These are phyloP conservation scores for Chalcis sispes DNA, from an alignment of 2,888 invertebrate species.

Conservation along the genomic window DNA sequence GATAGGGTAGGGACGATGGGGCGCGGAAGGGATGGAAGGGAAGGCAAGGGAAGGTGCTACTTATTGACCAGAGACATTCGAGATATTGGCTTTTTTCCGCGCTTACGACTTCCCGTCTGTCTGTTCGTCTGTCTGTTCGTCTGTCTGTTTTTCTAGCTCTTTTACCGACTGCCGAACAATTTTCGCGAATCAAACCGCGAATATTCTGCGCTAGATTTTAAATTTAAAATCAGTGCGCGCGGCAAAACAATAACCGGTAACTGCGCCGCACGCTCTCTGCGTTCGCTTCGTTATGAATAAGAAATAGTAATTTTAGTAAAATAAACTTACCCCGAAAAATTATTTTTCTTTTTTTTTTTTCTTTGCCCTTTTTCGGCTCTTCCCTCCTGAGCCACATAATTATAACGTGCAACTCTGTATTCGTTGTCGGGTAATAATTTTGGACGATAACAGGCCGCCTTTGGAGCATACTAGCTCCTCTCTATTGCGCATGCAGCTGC, in stretches of 20 bases:
- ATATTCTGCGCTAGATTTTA: background rate
- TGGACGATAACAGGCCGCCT: slow-evolving; percentile 24
- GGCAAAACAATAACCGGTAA: background rate
- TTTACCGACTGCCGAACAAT: no score
- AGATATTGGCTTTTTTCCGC: slow-evolving; percentile 1
- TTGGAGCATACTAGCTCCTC: background rate
- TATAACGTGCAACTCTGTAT: slow-evolving; percentile 23
- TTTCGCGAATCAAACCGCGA: no score
- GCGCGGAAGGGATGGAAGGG: no score
- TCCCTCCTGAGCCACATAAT: slow-evolving; percentile 13
- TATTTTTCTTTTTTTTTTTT: no score
- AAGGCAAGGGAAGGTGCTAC: background rate
- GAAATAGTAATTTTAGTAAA: no score
- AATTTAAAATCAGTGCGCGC: slow-evolving; percentile 15
- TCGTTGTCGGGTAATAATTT: slow-evolving; percentile 47
- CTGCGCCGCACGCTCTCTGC: background rate
- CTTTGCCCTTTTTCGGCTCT: background rate
- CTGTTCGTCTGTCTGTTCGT: no score
- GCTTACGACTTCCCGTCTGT: background rate
- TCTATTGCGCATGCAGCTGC: background rate
- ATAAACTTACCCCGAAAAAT: no score
- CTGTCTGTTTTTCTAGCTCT: no score
- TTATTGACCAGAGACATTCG: slow-evolving; percentile 13
- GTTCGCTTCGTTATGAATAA: background rate
- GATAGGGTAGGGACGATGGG: no score